phyloP scores from a whole-genome alignment of 1,140 invertebrate species.

The Aphaenogaster rudis region DNA sequence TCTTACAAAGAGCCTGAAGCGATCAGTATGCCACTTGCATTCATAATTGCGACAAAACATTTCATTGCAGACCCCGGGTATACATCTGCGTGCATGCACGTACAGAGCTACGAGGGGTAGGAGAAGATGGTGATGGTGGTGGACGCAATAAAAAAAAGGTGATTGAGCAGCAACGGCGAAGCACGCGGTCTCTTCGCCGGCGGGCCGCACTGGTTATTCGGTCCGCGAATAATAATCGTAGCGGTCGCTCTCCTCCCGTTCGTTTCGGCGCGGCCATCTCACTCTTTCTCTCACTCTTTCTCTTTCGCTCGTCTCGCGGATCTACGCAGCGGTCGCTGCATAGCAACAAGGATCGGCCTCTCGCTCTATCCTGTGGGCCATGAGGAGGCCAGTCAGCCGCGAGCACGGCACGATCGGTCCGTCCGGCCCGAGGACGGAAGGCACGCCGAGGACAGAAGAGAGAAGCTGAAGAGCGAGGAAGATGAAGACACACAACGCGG shows the following conservation, averaged over 20 bases:
- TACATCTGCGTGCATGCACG: constrained; percentile 28
- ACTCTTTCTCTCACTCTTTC: constrained; percentile 12
- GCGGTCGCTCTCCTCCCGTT: constrained; percentile 67
- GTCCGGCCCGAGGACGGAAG: constrained; percentile 66
- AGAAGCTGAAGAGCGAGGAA: background rate
- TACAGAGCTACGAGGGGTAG: constrained; percentile 14
- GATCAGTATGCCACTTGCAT: constrained; percentile 31
- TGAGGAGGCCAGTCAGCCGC: constrained; percentile 55
- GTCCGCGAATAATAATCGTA: constrained; percentile 78
- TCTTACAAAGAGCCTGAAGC: background rate
- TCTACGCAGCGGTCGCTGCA: constrained; percentile 74
- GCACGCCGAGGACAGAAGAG: constrained; percentile 64
- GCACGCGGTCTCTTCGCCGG: constrained; percentile 61
- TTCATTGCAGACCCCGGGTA: constrained; percentile 23
- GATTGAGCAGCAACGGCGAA: constrained; percentile 59
- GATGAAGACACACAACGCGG: constrained; percentile 44
- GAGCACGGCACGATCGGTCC: constrained; percentile 47
- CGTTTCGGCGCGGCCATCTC: constrained; percentile 50
- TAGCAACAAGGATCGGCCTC: constrained; percentile 79
- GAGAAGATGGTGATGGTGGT: constrained; percentile 33
- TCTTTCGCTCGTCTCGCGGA: constrained; percentile 49
- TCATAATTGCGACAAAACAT: constrained; percentile 23
- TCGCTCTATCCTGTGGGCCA: constrained; percentile 67
- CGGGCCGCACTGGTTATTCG: constrained; percentile 75
- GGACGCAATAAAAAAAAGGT: constrained; percentile 41